These are phyloP conservation scores for Falco naumanni DNA, from an alignment of 2,797 vertebrate genomes.

Conservation along the genomic window DNA sequence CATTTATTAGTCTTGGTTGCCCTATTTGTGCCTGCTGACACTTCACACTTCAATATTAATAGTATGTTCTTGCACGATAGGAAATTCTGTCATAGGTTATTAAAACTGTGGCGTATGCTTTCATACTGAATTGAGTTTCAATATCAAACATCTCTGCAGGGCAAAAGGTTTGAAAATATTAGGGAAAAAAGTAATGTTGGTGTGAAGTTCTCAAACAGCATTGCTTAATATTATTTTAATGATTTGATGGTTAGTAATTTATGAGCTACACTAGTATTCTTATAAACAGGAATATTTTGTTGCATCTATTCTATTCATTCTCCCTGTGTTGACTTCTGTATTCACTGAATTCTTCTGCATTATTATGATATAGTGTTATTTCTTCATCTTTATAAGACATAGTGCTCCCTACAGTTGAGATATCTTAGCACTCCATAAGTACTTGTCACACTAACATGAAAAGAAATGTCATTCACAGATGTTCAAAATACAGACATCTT, in stretches of 20 bases:
- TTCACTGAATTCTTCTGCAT: neutral
- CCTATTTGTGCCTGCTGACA: neutral
- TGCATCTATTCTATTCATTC: neutral
- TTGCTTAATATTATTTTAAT: neutral
- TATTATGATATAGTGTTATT: neutral
- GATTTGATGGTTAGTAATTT: neutral
- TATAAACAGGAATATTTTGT: neutral
- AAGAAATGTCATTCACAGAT: neutral
- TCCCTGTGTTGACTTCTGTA: neutral
- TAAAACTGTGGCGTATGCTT: neutral
- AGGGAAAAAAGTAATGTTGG: neutral
- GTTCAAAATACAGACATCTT: neutral
- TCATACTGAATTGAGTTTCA: neutral
- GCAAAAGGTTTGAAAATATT: neutral
- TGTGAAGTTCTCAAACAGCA: neutral
- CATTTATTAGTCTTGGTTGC: constrained; percentile 16
- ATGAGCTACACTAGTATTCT: neutral
- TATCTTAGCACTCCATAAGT: neutral
- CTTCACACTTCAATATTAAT: constrained; percentile 26
- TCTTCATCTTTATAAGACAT: neutral
- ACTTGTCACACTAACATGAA: neutral
- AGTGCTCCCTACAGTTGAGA: neutral
- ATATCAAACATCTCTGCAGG: neutral
- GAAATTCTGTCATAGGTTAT: constrained; percentile 43
- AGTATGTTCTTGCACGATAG: neutral